These are phyloP conservation scores for Sitta europaea DNA, from an alignment of 2,113 vertebrate species.

Conservation along the genomic window DNA sequence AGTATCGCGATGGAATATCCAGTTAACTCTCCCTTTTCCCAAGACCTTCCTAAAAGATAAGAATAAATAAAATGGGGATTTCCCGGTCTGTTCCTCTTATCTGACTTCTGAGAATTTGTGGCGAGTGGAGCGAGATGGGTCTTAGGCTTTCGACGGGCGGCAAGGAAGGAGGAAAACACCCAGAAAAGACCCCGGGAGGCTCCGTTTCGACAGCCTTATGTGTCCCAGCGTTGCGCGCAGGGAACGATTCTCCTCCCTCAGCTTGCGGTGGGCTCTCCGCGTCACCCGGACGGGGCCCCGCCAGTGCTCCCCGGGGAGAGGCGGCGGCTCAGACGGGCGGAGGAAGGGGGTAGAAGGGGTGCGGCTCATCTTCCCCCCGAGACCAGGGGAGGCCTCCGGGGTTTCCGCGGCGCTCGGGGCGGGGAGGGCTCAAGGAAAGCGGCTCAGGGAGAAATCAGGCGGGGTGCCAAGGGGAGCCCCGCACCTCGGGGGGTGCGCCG, in stretches of 20 bases:
- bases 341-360: background rate
- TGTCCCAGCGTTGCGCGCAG: background rate
- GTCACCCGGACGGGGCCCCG: background rate
- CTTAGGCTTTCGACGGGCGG: background rate
- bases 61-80: background rate
- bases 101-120: background rate
- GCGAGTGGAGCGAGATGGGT: background rate
- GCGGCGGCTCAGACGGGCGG: background rate
- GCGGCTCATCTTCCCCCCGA: background rate
- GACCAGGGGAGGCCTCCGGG: background rate
- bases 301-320: background rate
- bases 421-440: background rate
- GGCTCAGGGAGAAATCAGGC: background rate
- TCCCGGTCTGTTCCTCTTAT: background rate
- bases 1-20: background rate
- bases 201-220: background rate
- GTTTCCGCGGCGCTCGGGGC: background rate
- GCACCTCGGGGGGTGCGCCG: background rate
- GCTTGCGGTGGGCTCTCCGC: background rate
- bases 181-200: background rate
- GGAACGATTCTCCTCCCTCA: background rate
- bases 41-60: background rate
- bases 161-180: slow-evolving; percentile 1
- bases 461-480: background rate
- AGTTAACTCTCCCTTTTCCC: background rate